These are phyloP conservation scores for Tricholauxania praeusta DNA, from an alignment of 2,888 invertebrate genomes.

Conservation along the genomic window DNA sequence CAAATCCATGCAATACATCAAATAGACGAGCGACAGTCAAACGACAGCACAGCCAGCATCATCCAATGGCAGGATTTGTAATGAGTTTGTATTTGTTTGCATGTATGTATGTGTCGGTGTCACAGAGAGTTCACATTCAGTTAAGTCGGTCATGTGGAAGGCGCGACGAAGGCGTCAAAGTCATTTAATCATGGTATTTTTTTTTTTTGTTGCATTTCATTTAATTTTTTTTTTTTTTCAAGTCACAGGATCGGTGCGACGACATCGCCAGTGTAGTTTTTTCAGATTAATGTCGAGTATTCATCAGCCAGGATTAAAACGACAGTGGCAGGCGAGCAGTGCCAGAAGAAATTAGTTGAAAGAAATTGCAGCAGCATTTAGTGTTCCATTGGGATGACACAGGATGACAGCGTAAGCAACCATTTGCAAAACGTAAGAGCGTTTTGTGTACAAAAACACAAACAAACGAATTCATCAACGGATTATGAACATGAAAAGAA, in stretches of 20 bases:
- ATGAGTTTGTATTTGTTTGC: not conserved
- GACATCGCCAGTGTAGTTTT: conserved; percentile 21
- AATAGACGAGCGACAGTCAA: conserved; percentile 5
- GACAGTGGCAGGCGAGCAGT: not conserved
- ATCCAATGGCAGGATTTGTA: conserved; percentile 12
- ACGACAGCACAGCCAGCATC: not conserved
- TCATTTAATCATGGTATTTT: conserved; percentile 23
- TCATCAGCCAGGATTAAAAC: conserved; percentile 31
- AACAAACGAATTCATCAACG: not conserved
- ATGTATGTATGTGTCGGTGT: not conserved
- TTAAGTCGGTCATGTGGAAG: conserved; percentile 21
- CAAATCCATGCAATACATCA: conserved; percentile 30
- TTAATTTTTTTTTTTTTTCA: conserved; percentile 16
- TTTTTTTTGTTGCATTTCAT: not conserved
- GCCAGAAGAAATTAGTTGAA: not conserved
- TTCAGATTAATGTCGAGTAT: conserved; percentile 40
- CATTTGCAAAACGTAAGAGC: conserved; percentile 1
- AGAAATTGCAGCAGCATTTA: conserved; percentile 12
- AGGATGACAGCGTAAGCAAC: not conserved
- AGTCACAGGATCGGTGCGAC: conserved; percentile 2
- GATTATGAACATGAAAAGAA: conserved; percentile 8
- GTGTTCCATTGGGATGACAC: conserved; percentile 13
- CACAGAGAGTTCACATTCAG: conserved; percentile 11
- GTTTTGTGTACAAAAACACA: not conserved
- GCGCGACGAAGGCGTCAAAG: conserved; percentile 6